Evolutionary conservation across 2,888 invertebrate genomes (phyloP).

Genomic region (Neuroscelio doddi): DNA sequence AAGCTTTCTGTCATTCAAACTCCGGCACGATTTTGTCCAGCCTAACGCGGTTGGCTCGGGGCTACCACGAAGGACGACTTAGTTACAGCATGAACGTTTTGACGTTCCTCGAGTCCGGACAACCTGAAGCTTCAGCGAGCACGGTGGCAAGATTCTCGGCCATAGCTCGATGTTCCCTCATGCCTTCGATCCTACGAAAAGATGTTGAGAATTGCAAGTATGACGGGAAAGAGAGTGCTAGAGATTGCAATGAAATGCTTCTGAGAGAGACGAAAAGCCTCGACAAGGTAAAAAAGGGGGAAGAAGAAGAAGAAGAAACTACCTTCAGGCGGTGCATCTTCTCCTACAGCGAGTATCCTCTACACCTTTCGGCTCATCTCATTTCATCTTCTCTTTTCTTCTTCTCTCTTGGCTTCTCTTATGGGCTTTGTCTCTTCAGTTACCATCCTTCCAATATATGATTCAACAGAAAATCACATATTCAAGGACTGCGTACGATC

Average conservation of each 20-base stretch:
- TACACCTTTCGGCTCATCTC: conserved; percentile 27
- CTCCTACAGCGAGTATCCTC: conserved; percentile 54
- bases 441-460: conserved; percentile 18
- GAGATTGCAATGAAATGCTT: not conserved
- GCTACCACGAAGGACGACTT: not conserved
- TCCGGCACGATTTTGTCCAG: conserved; percentile 20
- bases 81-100: conserved; percentile 12
- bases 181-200: conserved; percentile 9
- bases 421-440: conserved; percentile 32
- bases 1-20: conserved; percentile 29
- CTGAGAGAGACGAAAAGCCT: conserved; percentile 26
- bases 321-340: conserved; percentile 65
- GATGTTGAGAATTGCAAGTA: conserved; percentile 25
- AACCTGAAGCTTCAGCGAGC: conserved; percentile 16
- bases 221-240: conserved; percentile 6
- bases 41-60: not conserved
- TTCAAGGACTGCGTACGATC: conserved; percentile 39
- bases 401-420: conserved; percentile 37
- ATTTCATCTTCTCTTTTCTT: conserved; percentile 28
- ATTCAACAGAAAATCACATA: conserved; percentile 37
- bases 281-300: conserved; percentile 12
- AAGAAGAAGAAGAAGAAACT: conserved; percentile 34
- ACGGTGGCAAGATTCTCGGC: conserved; percentile 22
- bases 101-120: conserved; percentile 12
- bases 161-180: not conserved